Conservation (phyloP, 2,888 invertebrate species). For the Apamea crenata region DNA sequence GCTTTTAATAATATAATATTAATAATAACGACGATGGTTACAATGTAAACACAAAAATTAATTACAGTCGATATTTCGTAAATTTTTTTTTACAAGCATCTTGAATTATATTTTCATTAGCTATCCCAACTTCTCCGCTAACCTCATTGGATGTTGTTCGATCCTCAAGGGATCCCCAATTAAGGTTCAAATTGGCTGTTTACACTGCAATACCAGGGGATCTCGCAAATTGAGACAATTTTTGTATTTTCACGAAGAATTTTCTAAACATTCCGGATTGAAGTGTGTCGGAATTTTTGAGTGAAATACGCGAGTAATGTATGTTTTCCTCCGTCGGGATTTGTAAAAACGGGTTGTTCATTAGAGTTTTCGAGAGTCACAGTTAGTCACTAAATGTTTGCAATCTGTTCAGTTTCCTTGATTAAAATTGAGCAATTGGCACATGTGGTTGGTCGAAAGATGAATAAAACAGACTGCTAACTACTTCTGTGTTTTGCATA, state of each 20-base stretch:
- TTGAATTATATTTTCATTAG: conserved; percentile 15
- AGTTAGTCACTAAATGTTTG: conserved; percentile 18
- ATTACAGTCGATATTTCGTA: background rate
- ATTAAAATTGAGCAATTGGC: conserved; percentile 28
- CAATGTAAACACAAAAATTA: conserved; percentile 1
- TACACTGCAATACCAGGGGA: conserved; percentile 23
- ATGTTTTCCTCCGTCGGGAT: conserved; percentile 8
- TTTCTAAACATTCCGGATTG: conserved; percentile 6
- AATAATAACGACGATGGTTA: background rate
- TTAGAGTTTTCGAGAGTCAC: conserved; percentile 1
- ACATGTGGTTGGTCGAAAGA: background rate
- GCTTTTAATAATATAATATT: too few relatives aligned
- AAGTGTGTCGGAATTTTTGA: background rate
- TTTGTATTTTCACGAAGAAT: conserved; percentile 28
- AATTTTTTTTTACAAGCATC: background rate
- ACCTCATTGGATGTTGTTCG: conserved; percentile 17
- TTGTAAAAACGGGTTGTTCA: conserved; percentile 12
- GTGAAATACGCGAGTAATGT: conserved; percentile 24
- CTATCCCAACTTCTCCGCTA: background rate
- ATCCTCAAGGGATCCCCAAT: conserved; percentile 33
- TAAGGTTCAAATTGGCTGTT: conserved; percentile 44
- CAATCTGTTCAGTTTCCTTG: conserved; percentile 8
- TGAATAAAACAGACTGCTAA: background rate
- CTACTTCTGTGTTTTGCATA: background rate
- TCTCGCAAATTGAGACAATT: conserved; percentile 38